Evolutionary conservation across 2,888 invertebrate genomes (phyloP), one percentile per base, ranked within the genome.

Genomic region (Entomobrya proxima): DNA sequence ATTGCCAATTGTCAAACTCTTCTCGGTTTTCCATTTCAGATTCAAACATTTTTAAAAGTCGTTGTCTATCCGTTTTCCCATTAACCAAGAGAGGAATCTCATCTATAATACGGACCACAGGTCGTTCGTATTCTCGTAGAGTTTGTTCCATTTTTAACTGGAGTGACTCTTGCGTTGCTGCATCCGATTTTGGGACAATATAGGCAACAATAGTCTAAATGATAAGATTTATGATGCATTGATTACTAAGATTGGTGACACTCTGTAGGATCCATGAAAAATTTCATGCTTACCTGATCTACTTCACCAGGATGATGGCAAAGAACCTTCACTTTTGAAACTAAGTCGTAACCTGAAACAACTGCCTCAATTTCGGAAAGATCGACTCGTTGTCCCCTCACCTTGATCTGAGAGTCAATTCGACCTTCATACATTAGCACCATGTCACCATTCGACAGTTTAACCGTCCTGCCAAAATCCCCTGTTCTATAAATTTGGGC

Each of bases 41-140:
- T 27, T 91, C 91, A 90, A 96, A 97, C 91, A 94, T 94, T 91
- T 95, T 95, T 77, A 97, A 92, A 37, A 97, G 92, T 0, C 94
- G 92, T 91, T 97, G 96, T 50, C 97, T 93, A 92, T 97, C 97
- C 7, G 95, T 95, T 92, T 97, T 97, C 0, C 97, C 97, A 91
- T 97, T 97, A 0, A 96, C 96, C 40, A 97, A 92, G 35, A 96
- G 92, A 0, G 97, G 97, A 78, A 97, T 93, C 15, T 92, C 93
- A 27, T 96, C 95, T 13, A 96, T 4, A 9, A 89, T 75, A 6
- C 87, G 61, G 2, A 91, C 40, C 15, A 91, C 75, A 2, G 90
- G 90, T 9, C 87, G 64, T 82, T 90, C 89, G 74, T 88, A 89
- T 0, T 79, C 80, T 1, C 88, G 50, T 0, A 90, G 83, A 35